Conservation (phyloP, 1,140 invertebrate species). For the Pogonomyrmex californicus region DNA sequence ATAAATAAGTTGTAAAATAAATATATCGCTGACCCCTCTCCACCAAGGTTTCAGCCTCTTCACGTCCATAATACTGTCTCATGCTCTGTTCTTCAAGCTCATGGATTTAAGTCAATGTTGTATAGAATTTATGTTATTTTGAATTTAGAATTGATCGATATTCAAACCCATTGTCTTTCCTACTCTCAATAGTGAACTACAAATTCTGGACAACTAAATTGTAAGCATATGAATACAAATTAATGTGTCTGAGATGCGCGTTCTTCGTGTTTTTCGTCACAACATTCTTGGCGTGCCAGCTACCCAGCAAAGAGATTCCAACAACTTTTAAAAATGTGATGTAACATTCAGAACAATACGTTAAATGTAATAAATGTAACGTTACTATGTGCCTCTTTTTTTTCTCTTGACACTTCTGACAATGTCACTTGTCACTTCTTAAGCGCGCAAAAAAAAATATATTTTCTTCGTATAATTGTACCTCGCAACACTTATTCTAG, state of each 20-base stretch:
- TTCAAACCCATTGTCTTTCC: too few species aligned
- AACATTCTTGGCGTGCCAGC: neutral
- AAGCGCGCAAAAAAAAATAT: constrained; percentile 21
- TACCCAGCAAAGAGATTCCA: neutral
- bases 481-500: constrained; percentile 27
- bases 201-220: too few species aligned
- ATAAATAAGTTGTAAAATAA: too few species aligned
- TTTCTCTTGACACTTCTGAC: neutral
- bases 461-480: constrained; percentile 25
- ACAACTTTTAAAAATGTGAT: neutral
- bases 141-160: too few species aligned
- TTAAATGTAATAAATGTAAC: constrained; percentile 32
- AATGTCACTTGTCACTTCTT: neutral
- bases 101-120: too few species aligned
- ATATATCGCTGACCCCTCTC: too few species aligned
- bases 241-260: neutral
- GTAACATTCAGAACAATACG: neutral
- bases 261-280: neutral
- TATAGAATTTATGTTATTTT: too few species aligned
- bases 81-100: too few species aligned
- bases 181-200: too few species aligned
- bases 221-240: neutral
- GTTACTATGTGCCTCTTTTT: neutral
- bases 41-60: too few species aligned
- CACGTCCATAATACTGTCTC: too few species aligned